Evolutionary conservation across 2,797 vertebrate species (phyloP).

Genomic region (Myotis pilosus): DNA sequence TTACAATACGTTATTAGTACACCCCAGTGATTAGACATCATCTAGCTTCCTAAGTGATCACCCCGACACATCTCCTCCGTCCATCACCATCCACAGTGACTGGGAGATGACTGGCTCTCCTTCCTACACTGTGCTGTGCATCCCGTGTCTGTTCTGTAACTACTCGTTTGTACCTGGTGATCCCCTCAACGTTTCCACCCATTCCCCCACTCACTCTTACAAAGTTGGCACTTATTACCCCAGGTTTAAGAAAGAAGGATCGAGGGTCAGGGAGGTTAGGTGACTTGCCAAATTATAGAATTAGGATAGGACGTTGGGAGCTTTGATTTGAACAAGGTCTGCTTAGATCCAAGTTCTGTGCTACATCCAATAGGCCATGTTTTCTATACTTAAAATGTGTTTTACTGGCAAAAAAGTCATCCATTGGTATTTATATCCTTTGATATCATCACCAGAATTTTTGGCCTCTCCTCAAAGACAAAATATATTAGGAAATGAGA

Average conservation of each 20-base stretch:
- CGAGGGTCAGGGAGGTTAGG: neutral
- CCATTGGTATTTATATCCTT: conserved; percentile 65
- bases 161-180: neutral
- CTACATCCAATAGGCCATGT: neutral
- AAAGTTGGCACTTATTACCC: neutral
- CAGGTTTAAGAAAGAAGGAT: neutral
- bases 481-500: conserved; percentile 61
- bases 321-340: neutral
- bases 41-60: neutral
- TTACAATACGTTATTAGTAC: no score
- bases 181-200: neutral
- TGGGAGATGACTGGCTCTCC: rapidly evolving
- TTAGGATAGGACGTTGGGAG: neutral
- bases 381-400: conserved; percentile 21
- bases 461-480: conserved; percentile 45
- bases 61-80: rapidly evolving
- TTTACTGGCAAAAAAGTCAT: conserved; percentile 45
- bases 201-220: neutral
- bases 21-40: neutral
- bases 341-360: neutral
- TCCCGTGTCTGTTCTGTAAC: neutral
- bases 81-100: neutral
- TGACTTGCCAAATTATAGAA: neutral
- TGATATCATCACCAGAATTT: conserved; percentile 49
- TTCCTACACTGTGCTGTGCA: rapidly evolving